Evolutionary conservation across 2,797 vertebrate species (phyloP).

Genomic region (Emydoidea blandingii): DNA sequence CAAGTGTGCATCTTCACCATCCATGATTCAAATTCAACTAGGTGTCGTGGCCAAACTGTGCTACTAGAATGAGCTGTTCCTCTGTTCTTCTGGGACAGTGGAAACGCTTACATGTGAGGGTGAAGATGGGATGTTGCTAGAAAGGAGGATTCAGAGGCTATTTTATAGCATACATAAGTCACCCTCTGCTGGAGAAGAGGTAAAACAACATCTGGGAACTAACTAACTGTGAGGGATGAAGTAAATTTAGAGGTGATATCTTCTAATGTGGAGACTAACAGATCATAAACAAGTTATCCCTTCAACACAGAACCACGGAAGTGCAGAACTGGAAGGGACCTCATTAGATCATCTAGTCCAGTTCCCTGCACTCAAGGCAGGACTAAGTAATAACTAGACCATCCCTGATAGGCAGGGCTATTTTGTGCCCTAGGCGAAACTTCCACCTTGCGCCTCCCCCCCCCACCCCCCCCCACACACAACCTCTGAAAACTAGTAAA

Average conservation of each 20-base stretch:
- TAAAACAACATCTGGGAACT: no score
- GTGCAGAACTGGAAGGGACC: not conserved
- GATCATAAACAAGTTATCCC: not conserved
- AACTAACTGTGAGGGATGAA: not conserved
- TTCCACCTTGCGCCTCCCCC: no score
- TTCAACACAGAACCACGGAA: accelerated
- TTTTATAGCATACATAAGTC: not conserved
- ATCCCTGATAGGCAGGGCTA: no score
- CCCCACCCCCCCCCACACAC: no score
- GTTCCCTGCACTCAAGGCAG: not conserved
- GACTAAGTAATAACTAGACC: not conserved
- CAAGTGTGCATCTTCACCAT: accelerated
- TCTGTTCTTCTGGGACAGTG: not conserved
- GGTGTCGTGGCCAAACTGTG: not conserved
- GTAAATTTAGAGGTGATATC: not conserved
- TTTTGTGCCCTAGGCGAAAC: no score
- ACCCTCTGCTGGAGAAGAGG: not conserved
- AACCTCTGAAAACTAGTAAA: no score
- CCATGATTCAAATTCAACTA: not conserved
- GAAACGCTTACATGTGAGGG: not conserved
- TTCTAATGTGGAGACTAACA: no score
- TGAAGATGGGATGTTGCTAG: not conserved
- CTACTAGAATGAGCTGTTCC: not conserved
- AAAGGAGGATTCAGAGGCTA: no score
- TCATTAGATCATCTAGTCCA: not conserved